Percentiles rank a stretch among this genome's conserved stretches.
Conservation (phyloP, 2,797 vertebrate species). For the Catharus ustulatus region DNA sequence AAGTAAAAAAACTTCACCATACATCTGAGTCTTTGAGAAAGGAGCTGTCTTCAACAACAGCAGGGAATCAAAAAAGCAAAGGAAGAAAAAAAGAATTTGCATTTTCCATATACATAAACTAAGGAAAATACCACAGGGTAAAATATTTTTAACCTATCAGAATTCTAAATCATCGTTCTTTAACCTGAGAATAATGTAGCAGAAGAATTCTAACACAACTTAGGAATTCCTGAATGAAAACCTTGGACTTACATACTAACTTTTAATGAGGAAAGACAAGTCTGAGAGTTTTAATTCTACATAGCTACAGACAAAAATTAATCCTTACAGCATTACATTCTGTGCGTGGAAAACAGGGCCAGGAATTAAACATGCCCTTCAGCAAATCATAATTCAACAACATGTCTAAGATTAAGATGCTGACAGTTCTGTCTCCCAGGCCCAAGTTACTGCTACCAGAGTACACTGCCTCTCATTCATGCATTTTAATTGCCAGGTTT, state of each 20-base stretch:
- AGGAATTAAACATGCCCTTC: conserved; percentile 40
- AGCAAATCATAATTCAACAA: conserved; percentile 40
- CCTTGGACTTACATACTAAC: neutral
- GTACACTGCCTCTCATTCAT: neutral
- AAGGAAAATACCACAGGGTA: neutral
- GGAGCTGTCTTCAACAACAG: neutral
- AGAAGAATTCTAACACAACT: neutral
- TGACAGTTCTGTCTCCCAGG: conserved; percentile 31
- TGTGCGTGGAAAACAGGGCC: neutral
- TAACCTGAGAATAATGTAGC: neutral
- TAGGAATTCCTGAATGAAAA: neutral
- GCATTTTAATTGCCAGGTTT: conserved; percentile 6
- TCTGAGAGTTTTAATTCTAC: neutral
- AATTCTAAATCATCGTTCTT: neutral
- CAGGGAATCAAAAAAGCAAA: neutral
- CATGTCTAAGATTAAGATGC: conserved; percentile 19
- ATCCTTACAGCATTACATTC: neutral
- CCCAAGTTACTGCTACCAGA: conserved; percentile 6
- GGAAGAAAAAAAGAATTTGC: neutral
- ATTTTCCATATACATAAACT: neutral
- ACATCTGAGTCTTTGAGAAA: neutral
- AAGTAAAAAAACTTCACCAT: neutral
- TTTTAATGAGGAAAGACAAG: neutral
- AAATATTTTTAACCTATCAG: neutral
- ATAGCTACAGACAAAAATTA: neutral